These are phyloP conservation scores for Notocelia uddmanniana DNA, from an alignment of 2,888 invertebrate genomes.

Conservation along the genomic window DNA sequence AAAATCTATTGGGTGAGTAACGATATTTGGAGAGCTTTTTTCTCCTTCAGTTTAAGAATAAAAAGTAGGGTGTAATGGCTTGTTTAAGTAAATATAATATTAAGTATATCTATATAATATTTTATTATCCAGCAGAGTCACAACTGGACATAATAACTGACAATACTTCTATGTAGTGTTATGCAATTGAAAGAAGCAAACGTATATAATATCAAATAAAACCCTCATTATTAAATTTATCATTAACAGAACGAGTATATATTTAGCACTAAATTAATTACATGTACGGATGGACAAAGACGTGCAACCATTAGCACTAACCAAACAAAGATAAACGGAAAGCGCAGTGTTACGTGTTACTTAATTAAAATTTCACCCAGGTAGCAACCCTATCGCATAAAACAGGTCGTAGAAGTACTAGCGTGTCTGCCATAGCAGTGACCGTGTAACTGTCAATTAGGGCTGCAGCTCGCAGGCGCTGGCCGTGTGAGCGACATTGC, in stretches of 20 bases:
- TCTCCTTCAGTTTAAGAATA: neutral
- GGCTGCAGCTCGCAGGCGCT: slow-evolving; percentile 48
- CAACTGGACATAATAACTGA: no score
- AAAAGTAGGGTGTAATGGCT: neutral
- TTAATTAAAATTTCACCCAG: slow-evolving; percentile 6
- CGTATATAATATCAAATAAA: neutral
- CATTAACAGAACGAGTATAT: no score
- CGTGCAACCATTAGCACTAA: neutral
- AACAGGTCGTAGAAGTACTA: slow-evolving; percentile 41
- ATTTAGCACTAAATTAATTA: neutral
- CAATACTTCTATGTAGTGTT: no score
- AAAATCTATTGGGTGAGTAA: slow-evolving; percentile 7
- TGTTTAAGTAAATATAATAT: neutral
- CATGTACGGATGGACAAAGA: neutral
- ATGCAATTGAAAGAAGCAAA: no score
- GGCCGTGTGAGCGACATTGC: slow-evolving; percentile 35
- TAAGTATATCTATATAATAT: no score
- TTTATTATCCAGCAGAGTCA: no score
- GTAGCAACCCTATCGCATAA: slow-evolving; percentile 37
- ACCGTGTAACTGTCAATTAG: slow-evolving; percentile 55
- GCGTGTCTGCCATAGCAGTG: slow-evolving; percentile 49
- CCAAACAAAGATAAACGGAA: neutral
- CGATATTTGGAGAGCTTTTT: neutral
- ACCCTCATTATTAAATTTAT: neutral
- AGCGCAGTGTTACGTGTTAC: slow-evolving; percentile 12